Percentiles rank a stretch among this genome's conserved stretches.
phyloP scores from a whole-genome alignment of 2,888 invertebrate genomes.

The Pollenia griseotomentosa region DNA sequence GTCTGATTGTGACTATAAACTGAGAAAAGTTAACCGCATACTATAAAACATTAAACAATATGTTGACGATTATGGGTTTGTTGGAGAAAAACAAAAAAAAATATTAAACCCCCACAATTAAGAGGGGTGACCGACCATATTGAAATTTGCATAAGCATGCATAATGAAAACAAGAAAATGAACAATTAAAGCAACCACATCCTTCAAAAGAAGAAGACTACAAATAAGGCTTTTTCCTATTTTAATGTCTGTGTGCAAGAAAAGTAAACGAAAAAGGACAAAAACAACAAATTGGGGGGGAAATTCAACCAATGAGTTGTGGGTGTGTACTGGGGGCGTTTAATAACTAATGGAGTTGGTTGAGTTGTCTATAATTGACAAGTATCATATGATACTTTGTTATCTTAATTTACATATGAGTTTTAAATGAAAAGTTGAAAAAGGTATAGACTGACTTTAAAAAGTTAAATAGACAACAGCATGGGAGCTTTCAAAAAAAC shows the following conservation, averaged over 20 bases:
- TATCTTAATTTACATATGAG: conserved; percentile 37
- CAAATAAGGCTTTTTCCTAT: background rate
- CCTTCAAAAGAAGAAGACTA: background rate
- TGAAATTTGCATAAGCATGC: conserved; percentile 81
- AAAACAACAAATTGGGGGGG: background rate
- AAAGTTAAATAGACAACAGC: background rate
- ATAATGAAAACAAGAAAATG: conserved; percentile 43
- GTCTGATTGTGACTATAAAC: background rate
- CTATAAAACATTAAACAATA: conserved; percentile 58
- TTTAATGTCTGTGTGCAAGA: background rate
- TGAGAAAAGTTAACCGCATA: conserved; percentile 53
- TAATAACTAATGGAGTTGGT: conserved; percentile 1
- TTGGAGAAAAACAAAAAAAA: background rate
- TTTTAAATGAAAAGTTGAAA: background rate
- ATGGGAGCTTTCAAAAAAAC: conserved; percentile 10
- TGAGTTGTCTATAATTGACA: conserved; percentile 32
- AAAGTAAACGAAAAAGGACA: conserved; percentile 29
- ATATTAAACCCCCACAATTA: conserved; percentile 61
- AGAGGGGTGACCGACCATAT: conserved; percentile 81
- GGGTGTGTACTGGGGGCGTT: background rate
- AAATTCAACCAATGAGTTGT: conserved; percentile 2
- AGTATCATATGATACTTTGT: conserved; percentile 39
- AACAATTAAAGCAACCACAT: background rate
- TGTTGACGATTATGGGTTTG: conserved; percentile 54
- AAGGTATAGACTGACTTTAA: background rate